These are phyloP conservation scores for Brachyhypopomus gauderio DNA, from an alignment of 2,113 vertebrate genomes.

Conservation along the genomic window DNA sequence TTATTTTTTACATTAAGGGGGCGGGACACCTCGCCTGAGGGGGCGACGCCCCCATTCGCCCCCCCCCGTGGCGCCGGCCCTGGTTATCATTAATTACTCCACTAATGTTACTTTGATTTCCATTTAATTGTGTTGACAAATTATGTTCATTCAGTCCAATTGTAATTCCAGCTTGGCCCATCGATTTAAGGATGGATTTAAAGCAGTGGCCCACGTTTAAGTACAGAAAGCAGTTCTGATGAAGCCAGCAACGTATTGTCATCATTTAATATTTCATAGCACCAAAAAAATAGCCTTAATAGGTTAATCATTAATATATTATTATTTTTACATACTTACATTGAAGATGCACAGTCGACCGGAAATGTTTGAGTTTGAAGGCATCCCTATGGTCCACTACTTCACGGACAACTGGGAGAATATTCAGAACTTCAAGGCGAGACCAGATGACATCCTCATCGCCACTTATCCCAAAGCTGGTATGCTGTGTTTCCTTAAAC, in stretches of 20 bases:
- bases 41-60: too few species aligned
- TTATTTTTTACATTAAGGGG: too few species aligned
- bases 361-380: slow-evolving; percentile 64
- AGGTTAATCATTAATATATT: too few species aligned
- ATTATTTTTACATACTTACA: background rate
- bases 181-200: too few species aligned
- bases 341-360: slow-evolving; percentile 53
- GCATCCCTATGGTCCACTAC: slow-evolving; percentile 62
- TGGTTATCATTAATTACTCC: background rate
- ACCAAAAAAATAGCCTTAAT: too few species aligned
- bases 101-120: background rate
- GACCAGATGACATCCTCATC: slow-evolving; percentile 77
- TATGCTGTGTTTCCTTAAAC: slow-evolving; percentile 40
- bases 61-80: too few species aligned
- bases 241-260: too few species aligned
- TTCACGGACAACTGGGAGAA: slow-evolving; percentile 77
- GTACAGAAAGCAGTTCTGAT: too few species aligned
- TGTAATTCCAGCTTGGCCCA: background rate
- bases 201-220: too few species aligned
- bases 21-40: too few species aligned
- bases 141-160: background rate
- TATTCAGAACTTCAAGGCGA: slow-evolving; percentile 75
- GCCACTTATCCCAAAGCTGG: slow-evolving; percentile 83
- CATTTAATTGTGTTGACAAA: background rate
- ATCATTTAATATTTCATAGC: too few species aligned